phyloP scores from a whole-genome alignment of 1,140 invertebrate species.

The Bombus waltoni region DNA sequence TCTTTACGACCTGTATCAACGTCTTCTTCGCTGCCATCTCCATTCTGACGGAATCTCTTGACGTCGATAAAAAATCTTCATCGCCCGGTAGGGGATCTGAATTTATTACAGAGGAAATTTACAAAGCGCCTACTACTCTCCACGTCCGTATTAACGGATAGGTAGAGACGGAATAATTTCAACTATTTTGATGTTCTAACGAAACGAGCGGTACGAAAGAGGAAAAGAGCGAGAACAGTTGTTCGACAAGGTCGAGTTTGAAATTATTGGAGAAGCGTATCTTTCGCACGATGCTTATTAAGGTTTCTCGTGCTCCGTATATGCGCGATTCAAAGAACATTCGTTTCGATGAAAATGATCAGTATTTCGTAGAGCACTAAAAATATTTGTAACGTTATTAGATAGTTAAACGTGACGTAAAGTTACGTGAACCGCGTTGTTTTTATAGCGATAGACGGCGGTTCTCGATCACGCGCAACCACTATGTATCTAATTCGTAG shows the following conservation, averaged over 20 bases:
- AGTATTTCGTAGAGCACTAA: neutral
- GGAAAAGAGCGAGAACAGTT: neutral
- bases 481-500: neutral
- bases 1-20: slow-evolving; percentile 55
- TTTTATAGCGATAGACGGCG: neutral
- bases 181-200: neutral
- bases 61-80: neutral
- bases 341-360: neutral
- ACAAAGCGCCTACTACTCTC: neutral
- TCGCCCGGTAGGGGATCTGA: neutral
- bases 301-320: too few relatives aligned
- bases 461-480: neutral
- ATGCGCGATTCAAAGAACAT: too few relatives aligned
- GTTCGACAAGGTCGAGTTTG: neutral
- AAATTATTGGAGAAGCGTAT: too few relatives aligned
- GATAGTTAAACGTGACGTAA: neutral
- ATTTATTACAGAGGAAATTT: neutral
- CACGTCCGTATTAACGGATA: too few relatives aligned
- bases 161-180: too few relatives aligned
- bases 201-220: neutral
- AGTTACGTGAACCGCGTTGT: too few relatives aligned
- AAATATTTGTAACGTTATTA: neutral
- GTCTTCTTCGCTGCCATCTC: slow-evolving; percentile 21
- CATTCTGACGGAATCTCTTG: too few relatives aligned
- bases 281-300: neutral